These are phyloP conservation scores for Rhimphoctona megacephalus DNA, from an alignment of 2,888 invertebrate species.

Conservation along the genomic window DNA sequence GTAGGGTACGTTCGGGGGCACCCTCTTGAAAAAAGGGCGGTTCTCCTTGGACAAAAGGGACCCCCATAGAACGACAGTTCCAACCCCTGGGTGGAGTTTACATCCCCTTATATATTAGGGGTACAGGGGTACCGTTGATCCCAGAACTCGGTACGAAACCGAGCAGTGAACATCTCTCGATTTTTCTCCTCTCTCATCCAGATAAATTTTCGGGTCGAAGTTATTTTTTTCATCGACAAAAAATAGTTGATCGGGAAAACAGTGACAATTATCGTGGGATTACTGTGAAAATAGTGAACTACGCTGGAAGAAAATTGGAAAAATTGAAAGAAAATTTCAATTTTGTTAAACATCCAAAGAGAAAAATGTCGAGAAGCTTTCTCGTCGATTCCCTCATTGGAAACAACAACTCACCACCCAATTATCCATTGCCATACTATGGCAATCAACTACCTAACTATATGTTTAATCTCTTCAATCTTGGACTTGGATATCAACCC, in stretches of 20 bases:
- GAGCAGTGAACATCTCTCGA: conserved; percentile 68
- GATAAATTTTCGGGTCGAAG: not conserved
- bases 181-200: not conserved
- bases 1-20: conserved; percentile 72
- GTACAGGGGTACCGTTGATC: conserved; percentile 68
- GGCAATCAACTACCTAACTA: conserved; percentile 84
- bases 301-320: conserved; percentile 30
- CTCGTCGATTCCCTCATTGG: conserved; percentile 92
- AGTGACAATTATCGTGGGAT: conserved; percentile 65
- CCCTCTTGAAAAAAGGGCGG: conserved; percentile 79
- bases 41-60: conserved; percentile 77
- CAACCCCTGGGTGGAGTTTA: conserved; percentile 84
- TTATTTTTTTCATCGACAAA: not conserved
- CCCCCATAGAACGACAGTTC: conserved; percentile 73
- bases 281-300: conserved; percentile 65
- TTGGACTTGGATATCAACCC: conserved; percentile 81
- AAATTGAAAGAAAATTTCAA: not conserved
- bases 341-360: not conserved
- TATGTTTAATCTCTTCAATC: conserved; percentile 83
- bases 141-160: conserved; percentile 77
- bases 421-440: conserved; percentile 82
- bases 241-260: conserved; percentile 15
- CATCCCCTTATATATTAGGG: conserved; percentile 75
- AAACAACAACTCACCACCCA: conserved; percentile 87
- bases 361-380: conserved; percentile 92